These are phyloP conservation scores for Coranthus polyacanthus DNA, from an alignment of 2,797 vertebrate genomes.

Conservation along the genomic window DNA sequence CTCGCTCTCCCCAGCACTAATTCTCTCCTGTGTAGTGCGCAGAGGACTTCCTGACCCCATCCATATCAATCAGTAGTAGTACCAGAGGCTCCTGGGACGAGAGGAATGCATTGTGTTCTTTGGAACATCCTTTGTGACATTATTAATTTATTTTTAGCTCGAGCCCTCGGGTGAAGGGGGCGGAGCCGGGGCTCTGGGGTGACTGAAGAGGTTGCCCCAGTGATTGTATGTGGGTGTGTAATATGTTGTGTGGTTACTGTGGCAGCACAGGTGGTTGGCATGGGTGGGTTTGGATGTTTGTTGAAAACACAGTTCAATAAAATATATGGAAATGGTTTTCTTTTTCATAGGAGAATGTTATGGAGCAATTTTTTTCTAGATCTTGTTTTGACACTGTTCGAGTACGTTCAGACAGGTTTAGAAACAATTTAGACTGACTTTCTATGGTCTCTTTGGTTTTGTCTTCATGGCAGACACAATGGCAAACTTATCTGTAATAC, in stretches of 20 bases:
- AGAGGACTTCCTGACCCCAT: conserved; percentile 81
- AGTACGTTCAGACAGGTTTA: conserved; percentile 15
- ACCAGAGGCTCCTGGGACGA: conserved; percentile 66
- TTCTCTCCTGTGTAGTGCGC: conserved; percentile 45
- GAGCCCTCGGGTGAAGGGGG: conserved; percentile 59
- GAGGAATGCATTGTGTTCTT: conserved; percentile 84
- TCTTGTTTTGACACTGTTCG: conserved; percentile 28
- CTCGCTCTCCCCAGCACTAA: conserved; percentile 25
- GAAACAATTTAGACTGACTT: conserved; percentile 8
- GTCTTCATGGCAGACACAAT: conserved; percentile 20
- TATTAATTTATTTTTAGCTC: conserved; percentile 85
- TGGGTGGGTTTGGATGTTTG: conserved; percentile 31
- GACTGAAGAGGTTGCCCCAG: conserved; percentile 69
- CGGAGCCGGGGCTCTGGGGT: conserved; percentile 49
- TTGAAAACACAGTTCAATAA: conserved; percentile 28
- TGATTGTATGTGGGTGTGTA: conserved; percentile 53
- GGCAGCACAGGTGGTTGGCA: conserved; percentile 51
- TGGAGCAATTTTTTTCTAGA: conserved; percentile 27
- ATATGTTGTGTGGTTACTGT: conserved; percentile 41
- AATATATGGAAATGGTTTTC: conserved; percentile 24
- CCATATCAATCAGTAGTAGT: conserved; percentile 81
- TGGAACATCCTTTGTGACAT: conserved; percentile 80
- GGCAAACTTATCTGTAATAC: conserved; percentile 41
- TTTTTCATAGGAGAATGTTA: conserved; percentile 4
- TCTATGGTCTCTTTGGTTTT: conserved; percentile 5